Conservation (phyloP, 2,888 invertebrate species). For the Abrostola triplasia region DNA sequence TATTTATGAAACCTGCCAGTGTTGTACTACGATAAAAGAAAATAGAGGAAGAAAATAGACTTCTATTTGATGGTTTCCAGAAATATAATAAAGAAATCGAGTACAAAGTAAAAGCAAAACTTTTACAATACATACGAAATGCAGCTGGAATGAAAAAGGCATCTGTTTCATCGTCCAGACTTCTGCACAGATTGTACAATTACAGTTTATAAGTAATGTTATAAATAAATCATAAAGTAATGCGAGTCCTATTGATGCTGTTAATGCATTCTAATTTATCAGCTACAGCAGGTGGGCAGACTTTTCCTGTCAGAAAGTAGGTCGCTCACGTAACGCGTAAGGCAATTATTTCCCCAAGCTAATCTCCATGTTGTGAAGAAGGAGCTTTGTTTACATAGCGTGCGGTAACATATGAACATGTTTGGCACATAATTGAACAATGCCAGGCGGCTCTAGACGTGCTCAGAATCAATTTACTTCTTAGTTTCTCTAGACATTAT, state of each 20-base stretch:
- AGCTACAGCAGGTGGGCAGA: background rate
- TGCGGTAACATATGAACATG: slow-evolving; percentile 2
- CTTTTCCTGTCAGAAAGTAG: slow-evolving; percentile 3
- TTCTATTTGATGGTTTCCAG: too few species aligned
- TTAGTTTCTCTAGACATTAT: background rate
- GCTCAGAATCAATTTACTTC: background rate
- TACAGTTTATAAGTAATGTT: background rate
- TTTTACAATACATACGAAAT: too few species aligned
- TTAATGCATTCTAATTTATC: background rate
- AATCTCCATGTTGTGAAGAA: slow-evolving; percentile 3
- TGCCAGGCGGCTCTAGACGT: background rate
- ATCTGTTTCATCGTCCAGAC: too few species aligned
- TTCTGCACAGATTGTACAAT: background rate
- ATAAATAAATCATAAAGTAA: slow-evolving; percentile 1
- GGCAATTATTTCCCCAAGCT: background rate
- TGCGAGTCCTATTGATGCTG: background rate
- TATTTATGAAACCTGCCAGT: background rate
- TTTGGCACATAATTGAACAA: slow-evolving; percentile 5
- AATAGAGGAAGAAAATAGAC: too few species aligned
- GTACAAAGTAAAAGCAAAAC: too few species aligned
- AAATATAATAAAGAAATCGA: too few species aligned
- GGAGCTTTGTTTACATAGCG: slow-evolving; percentile 4
- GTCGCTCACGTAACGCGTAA: background rate
- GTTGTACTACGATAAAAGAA: too few species aligned
- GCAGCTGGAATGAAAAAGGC: too few species aligned